Evolutionary conservation across 2,113 vertebrate species (phyloP).

Genomic region (Meles meles): DNA sequence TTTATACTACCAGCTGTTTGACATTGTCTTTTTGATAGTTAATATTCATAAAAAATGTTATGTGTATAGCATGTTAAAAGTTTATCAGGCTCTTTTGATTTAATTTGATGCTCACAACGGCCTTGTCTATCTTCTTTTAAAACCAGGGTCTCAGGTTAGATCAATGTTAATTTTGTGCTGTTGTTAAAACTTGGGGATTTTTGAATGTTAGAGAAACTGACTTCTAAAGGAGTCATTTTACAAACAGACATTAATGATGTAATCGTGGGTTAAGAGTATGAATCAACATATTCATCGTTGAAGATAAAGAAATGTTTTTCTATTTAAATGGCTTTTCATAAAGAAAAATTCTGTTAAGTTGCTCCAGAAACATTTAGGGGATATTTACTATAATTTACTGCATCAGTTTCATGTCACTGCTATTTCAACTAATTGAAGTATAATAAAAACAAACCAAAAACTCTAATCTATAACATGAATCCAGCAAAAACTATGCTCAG

Average conservation of each 20-base stretch:
- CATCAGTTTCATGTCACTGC: not conserved
- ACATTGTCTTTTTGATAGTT: not conserved
- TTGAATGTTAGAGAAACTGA: not conserved
- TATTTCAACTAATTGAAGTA: not conserved
- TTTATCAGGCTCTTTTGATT: not conserved
- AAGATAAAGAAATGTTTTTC: not conserved
- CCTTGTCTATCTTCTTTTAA: not conserved
- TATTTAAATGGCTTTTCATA: not conserved
- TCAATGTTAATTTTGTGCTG: not conserved
- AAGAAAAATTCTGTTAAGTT: constrained; percentile 1
- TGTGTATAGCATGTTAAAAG: not conserved
- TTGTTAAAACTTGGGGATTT: not conserved
- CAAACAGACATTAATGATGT: not conserved
- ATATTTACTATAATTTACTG: not conserved
- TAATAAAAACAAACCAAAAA: not conserved
- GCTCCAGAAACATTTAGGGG: not conserved
- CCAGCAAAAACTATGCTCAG: not conserved
- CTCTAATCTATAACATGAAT: not conserved
- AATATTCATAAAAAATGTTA: not conserved
- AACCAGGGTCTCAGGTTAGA: not conserved
- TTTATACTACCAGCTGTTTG: not conserved
- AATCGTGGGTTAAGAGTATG: not conserved
- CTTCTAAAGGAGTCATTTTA: not conserved
- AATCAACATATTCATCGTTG: not conserved
- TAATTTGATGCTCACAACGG: not conserved